Conservation (phyloP, 2,113 vertebrate genomes). For the Calonectris borealis region DNA sequence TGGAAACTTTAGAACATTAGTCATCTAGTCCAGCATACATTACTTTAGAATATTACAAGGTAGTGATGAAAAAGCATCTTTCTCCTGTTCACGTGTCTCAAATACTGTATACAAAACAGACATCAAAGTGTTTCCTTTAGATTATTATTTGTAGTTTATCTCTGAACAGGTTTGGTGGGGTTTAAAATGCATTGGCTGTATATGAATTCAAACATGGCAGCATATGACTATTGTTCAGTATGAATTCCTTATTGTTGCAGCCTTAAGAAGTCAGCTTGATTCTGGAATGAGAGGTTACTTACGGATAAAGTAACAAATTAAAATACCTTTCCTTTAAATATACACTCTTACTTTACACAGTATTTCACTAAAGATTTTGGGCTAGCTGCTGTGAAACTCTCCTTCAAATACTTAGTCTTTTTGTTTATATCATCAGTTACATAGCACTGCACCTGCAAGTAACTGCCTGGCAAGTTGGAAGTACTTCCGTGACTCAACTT, state of each 20-base stretch:
- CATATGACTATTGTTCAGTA: background rate
- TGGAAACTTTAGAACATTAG: conserved; percentile 9
- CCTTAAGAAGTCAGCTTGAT: background rate
- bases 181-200: background rate
- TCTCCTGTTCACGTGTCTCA: conserved; percentile 39
- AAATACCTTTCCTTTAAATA: conserved; percentile 5
- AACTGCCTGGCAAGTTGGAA: background rate
- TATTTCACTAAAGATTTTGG: background rate
- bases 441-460: background rate
- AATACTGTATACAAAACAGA: conserved; percentile 36
- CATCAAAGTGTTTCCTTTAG: conserved; percentile 52
- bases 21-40: conserved; percentile 30
- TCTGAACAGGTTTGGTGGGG: conserved; percentile 46
- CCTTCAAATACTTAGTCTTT: background rate
- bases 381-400: background rate
- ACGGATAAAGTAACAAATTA: background rate
- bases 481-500: background rate
- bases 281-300: background rate
- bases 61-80: conserved; percentile 29
- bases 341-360: background rate
- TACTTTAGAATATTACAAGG: conserved; percentile 37
- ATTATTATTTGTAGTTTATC: conserved; percentile 58
- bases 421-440: background rate
- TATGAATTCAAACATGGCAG: background rate
- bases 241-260: background rate